Percentiles rank a stretch among this genome's conserved stretches.
Evolutionary conservation across 2,797 vertebrate species (phyloP).

Genomic region (Nothura maculosa): DNA sequence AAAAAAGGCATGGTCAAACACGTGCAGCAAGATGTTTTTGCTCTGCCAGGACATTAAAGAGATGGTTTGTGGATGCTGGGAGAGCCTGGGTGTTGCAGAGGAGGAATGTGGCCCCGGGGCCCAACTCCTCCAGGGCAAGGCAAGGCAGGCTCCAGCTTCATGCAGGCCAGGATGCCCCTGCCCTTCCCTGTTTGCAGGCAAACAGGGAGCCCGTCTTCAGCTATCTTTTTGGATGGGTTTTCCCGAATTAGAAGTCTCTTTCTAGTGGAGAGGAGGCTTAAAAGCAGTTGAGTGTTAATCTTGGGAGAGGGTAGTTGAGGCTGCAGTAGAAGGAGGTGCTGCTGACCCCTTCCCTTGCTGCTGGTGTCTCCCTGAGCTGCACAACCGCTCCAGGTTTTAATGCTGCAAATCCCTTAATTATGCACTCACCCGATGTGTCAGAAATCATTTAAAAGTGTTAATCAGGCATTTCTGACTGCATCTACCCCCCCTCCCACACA

Average conservation of each 20-base stretch:
- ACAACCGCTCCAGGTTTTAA: constrained; percentile 41
- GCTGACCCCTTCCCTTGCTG: constrained; percentile 41
- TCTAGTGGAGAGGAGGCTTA: constrained; percentile 48
- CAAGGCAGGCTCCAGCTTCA: not conserved
- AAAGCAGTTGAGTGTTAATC: constrained; percentile 53
- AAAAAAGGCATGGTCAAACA: not conserved
- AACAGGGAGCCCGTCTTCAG: not conserved
- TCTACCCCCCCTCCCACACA: not conserved
- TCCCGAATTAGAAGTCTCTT: constrained; percentile 46
- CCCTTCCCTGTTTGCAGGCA: not conserved
- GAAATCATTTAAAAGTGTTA: constrained; percentile 66
- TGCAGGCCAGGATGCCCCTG: not conserved
- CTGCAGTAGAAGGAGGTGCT: constrained; percentile 5
- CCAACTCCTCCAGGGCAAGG: not conserved
- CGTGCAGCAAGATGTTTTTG: not conserved
- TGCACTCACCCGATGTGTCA: constrained; percentile 51
- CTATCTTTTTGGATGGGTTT: constrained; percentile 52
- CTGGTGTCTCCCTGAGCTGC: constrained; percentile 12
- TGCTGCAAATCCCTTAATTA: constrained; percentile 65
- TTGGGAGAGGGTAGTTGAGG: constrained; percentile 44
- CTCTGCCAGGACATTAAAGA: constrained; percentile 20
- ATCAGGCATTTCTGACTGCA: constrained; percentile 44
- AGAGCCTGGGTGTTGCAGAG: not conserved
- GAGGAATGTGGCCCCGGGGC: not conserved
- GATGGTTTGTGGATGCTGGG: not conserved